phyloP scores from a whole-genome alignment of 2,797 vertebrate genomes.

The Takifugu rubripes region DNA sequence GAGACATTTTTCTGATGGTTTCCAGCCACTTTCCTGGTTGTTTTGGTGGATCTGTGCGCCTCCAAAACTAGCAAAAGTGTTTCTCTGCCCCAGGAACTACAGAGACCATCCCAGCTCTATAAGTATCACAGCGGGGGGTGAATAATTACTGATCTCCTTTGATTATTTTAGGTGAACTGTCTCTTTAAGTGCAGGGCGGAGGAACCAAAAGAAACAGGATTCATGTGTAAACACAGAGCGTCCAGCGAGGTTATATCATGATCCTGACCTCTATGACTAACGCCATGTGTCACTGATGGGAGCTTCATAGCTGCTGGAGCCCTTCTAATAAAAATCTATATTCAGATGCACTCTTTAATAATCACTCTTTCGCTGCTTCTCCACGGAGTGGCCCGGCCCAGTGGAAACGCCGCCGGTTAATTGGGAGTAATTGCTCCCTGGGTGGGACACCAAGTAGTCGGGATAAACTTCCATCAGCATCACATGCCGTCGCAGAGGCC shows the following conservation, averaged over 20 bases:
- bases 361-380: not conserved
- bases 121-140: too few relatives aligned
- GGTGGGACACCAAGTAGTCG: constrained; percentile 49
- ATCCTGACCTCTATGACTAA: constrained; percentile 22
- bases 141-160: too few relatives aligned
- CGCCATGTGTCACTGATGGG: constrained; percentile 6
- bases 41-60: too few relatives aligned
- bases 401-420: constrained; percentile 21
- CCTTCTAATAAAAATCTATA: too few relatives aligned
- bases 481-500: constrained; percentile 42
- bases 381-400: not conserved
- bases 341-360: too few relatives aligned
- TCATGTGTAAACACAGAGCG: constrained; percentile 1
- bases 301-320: not conserved
- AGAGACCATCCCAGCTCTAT: too few relatives aligned
- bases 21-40: too few relatives aligned
- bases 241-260: constrained; percentile 7
- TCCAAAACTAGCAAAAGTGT: too few relatives aligned
- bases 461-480: constrained; percentile 55
- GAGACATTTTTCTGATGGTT: too few relatives aligned
- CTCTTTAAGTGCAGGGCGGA: not conserved
- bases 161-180: too few relatives aligned
- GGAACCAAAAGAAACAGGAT: not conserved
- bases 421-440: constrained; percentile 45
- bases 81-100: too few relatives aligned